Percentiles rank a stretch among this genome's conserved stretches.
Evolutionary conservation across 2,888 invertebrate species (phyloP).

Genomic region (Blastobasis lacticolella): DNA sequence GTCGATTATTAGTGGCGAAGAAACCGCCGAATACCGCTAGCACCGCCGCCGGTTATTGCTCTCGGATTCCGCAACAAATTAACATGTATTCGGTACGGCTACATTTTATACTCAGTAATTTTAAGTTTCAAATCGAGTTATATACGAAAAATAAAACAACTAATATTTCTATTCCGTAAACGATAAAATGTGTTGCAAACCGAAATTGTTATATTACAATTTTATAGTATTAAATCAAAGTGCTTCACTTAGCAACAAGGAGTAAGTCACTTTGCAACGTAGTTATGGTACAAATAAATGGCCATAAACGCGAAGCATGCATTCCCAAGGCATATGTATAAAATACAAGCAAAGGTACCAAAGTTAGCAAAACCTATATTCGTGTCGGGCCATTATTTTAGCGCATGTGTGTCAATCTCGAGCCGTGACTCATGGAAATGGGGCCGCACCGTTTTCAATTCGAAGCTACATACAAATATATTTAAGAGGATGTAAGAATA

Average conservation of each 20-base stretch:
- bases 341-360: too few species aligned
- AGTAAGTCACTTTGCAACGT: too few species aligned
- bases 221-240: neutral
- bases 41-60: constrained; percentile 67
- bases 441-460: constrained; percentile 36
- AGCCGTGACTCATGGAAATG: constrained; percentile 18
- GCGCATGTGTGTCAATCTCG: constrained; percentile 10
- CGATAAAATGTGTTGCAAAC: too few species aligned
- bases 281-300: too few species aligned
- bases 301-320: too few species aligned
- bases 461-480: constrained; percentile 26
- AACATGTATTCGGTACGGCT: constrained; percentile 72
- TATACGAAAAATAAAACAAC: too few species aligned
- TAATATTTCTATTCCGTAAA: too few species aligned
- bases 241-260: constrained; percentile 8
- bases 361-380: too few species aligned
- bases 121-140: constrained; percentile 26
- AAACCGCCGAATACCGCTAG: constrained; percentile 72
- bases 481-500: constrained; percentile 5
- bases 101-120: constrained; percentile 64
- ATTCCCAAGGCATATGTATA: too few species aligned
- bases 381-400: constrained; percentile 16
- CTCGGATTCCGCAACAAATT: constrained; percentile 74
- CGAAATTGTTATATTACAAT: neutral
- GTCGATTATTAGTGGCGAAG: constrained; percentile 63